A percentile compares a stretch with the other conserved stretches of the same genome.
phyloP scores from a whole-genome alignment of 2,888 invertebrate genomes.

The Aphodius granarius region DNA sequence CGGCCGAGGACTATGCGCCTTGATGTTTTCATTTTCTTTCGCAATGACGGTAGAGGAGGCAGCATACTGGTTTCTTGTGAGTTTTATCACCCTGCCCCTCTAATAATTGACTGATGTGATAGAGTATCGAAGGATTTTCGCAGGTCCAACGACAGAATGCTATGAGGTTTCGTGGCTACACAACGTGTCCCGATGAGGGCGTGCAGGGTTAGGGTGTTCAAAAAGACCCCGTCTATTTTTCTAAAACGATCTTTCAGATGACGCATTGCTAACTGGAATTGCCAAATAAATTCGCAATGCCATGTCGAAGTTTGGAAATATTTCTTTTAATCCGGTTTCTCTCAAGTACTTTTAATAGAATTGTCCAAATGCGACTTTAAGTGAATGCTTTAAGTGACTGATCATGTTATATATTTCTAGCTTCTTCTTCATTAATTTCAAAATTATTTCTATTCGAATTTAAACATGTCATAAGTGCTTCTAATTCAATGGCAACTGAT shows the following conservation, averaged over 20 bases:
- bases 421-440: too few species aligned
- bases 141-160: background rate
- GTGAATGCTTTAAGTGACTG: too few species aligned
- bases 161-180: conserved; percentile 3
- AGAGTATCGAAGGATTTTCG: background rate
- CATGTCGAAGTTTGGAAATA: too few species aligned
- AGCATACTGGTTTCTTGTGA: background rate
- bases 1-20: too few species aligned
- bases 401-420: too few species aligned
- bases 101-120: background rate
- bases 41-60: conserved; percentile 32
- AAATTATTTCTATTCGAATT: too few species aligned
- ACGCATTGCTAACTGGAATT: background rate
- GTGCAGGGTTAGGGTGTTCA: conserved; percentile 24
- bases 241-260: conserved; percentile 3
- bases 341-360: too few species aligned
- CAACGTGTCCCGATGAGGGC: background rate
- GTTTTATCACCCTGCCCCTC: background rate
- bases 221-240: conserved; percentile 29
- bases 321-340: too few species aligned
- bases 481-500: too few species aligned
- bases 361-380: too few species aligned
- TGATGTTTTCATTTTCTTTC: conserved; percentile 28
- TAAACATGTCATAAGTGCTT: too few species aligned
- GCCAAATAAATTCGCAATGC: background rate